Conservation (phyloP, 2,888 invertebrate genomes). For the Dryocosmus kuriphilus region DNA sequence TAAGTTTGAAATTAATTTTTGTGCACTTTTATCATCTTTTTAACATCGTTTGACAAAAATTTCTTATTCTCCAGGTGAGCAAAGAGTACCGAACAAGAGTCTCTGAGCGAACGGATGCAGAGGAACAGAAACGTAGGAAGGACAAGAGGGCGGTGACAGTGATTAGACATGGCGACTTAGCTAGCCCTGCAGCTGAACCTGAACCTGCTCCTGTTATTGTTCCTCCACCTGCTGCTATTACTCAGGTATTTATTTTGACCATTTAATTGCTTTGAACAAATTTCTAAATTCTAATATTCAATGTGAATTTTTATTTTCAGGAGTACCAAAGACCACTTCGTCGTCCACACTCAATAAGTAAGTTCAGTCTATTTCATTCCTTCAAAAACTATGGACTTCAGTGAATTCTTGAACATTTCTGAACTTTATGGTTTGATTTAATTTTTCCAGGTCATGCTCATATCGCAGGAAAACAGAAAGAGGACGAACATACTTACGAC, state of each 20-base stretch:
- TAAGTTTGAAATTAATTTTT: conserved; percentile 12
- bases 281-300: neutral
- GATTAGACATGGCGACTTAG: neutral
- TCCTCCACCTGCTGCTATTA: neutral
- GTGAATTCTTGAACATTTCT: neutral
- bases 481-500: neutral
- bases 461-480: neutral
- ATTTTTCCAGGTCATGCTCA: conserved; percentile 6
- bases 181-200: neutral
- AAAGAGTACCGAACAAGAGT: conserved; percentile 56
- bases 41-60: neutral
- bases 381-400: neutral
- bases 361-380: neutral
- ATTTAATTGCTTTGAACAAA: neutral
- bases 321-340: neutral
- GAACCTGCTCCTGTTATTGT: neutral
- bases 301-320: neutral
- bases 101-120: conserved; percentile 57
- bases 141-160: neutral
- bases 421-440: neutral
- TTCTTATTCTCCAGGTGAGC: conserved; percentile 51
- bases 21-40: too few relatives aligned
- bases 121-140: conserved; percentile 57
- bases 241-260: neutral
- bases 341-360: neutral